Conservation (phyloP, 1,140 invertebrate genomes). For the Zaprionus africanus region DNA sequence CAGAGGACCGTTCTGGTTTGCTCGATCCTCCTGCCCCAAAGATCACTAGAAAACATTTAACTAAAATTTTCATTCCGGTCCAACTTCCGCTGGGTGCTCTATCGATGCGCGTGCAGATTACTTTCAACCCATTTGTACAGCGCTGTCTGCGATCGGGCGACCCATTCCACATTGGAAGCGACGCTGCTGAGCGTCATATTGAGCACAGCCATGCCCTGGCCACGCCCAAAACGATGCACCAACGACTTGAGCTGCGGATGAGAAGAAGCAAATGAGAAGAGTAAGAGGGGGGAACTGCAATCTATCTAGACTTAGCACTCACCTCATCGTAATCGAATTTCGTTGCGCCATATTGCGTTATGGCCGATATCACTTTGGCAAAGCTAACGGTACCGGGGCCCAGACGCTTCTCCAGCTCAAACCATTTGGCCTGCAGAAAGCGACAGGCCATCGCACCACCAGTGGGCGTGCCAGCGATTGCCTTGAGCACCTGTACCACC, state of each 20-base stretch:
- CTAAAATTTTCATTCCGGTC: slow-evolving; percentile 27
- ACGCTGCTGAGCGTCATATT: slow-evolving; percentile 84
- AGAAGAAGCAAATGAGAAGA: neutral
- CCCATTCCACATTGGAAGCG: slow-evolving; percentile 84
- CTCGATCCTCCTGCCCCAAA: neutral
- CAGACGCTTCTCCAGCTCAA: slow-evolving; percentile 87
- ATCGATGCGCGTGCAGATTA: slow-evolving; percentile 79
- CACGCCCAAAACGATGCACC: slow-evolving; percentile 82
- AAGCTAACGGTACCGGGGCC: slow-evolving; percentile 89
- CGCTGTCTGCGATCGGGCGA: slow-evolving; percentile 78
- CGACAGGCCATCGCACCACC: slow-evolving; percentile 90
- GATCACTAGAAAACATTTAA: slow-evolving; percentile 34
- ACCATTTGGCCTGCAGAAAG: slow-evolving; percentile 91
- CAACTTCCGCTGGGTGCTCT: slow-evolving; percentile 22
- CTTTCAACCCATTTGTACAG: slow-evolving; percentile 84
- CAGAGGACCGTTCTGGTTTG: neutral
- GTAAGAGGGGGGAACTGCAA: neutral
- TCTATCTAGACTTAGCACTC: slow-evolving; percentile 13
- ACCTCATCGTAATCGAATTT: slow-evolving; percentile 90
- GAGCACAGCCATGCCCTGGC: slow-evolving; percentile 80
- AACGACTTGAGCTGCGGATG: slow-evolving; percentile 72
- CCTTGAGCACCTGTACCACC: slow-evolving; percentile 88
- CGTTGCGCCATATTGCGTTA: slow-evolving; percentile 89
- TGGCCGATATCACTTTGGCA: slow-evolving; percentile 88
- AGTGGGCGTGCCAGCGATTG: slow-evolving; percentile 89